These are phyloP conservation scores for Psittacula echo DNA, from an alignment of 2,797 vertebrate species.

Conservation along the genomic window DNA sequence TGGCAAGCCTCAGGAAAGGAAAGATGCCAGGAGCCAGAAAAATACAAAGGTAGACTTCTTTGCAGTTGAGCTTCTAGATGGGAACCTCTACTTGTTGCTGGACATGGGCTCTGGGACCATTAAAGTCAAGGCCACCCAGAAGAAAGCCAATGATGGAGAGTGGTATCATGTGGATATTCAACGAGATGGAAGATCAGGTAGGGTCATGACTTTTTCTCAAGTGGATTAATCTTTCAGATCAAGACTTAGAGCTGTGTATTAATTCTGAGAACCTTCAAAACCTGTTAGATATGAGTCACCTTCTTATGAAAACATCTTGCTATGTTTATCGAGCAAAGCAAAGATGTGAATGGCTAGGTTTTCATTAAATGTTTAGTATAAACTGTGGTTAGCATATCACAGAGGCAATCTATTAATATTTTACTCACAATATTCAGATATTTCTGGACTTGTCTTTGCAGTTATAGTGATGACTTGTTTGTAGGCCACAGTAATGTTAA, in stretches of 20 bases:
- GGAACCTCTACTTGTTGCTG: conserved; percentile 92
- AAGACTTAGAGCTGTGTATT: not conserved
- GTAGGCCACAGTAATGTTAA: not conserved
- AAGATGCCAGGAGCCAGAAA: conserved; percentile 92
- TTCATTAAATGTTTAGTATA: not conserved
- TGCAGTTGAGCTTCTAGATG: conserved; percentile 95
- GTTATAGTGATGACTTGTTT: not conserved
- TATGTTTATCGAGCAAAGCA: conserved; percentile 19
- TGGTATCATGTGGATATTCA: conserved; percentile 99
- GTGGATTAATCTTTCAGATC: not conserved
- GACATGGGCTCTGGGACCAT: conserved; percentile 99
- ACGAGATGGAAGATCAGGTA: conserved; percentile 95
- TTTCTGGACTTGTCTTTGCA: not conserved
- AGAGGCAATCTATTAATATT: not conserved
- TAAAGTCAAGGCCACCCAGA: conserved; percentile 97
- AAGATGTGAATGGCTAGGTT: not conserved
- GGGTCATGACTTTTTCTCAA: conserved; percentile 8
- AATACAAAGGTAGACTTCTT: conserved; percentile 99
- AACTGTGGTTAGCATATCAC: not conserved
- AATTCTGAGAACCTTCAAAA: not conserved
- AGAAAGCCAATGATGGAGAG: conserved; percentile 96
- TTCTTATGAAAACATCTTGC: not conserved
- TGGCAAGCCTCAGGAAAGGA: conserved; percentile 94
- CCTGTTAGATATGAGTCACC: not conserved
- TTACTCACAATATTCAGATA: not conserved